These are phyloP conservation scores for Melanaphis sacchari DNA, from an alignment of 1,140 invertebrate genomes.

Conservation along the genomic window DNA sequence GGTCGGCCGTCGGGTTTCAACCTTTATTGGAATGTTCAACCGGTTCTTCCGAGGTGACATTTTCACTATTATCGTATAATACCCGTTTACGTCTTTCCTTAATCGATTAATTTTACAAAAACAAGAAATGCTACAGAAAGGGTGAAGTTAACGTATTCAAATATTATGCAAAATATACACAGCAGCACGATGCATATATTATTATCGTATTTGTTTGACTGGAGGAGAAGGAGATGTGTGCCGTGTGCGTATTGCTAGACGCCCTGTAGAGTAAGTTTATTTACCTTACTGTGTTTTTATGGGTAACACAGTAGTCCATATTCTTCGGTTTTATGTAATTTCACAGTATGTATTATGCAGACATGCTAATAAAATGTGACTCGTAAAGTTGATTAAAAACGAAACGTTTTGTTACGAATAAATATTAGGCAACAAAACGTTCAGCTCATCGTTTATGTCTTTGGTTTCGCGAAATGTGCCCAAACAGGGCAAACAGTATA, in stretches of 20 bases:
- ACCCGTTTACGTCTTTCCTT: slow-evolving; percentile 35
- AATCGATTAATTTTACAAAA: slow-evolving; percentile 46
- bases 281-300: not conserved
- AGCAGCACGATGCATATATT: not conserved
- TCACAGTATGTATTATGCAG: not conserved
- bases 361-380: not conserved
- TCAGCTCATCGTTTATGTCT: not conserved
- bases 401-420: not conserved
- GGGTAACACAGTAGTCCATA: not conserved
- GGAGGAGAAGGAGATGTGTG: not conserved
- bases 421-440: not conserved
- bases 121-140: slow-evolving; percentile 37
- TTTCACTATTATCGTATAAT: slow-evolving; percentile 53
- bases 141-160: not conserved
- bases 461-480: not conserved
- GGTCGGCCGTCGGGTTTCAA: slow-evolving; percentile 47
- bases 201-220: not conserved
- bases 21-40: slow-evolving; percentile 57
- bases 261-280: not conserved
- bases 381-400: not conserved
- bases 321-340: not conserved
- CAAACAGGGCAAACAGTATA: not conserved
- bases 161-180: slow-evolving; percentile 18
- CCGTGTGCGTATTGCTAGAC: not conserved
- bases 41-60: slow-evolving; percentile 56